phyloP scores from a whole-genome alignment of 2,797 vertebrate species.

The Pantherophis vulpinus region DNA sequence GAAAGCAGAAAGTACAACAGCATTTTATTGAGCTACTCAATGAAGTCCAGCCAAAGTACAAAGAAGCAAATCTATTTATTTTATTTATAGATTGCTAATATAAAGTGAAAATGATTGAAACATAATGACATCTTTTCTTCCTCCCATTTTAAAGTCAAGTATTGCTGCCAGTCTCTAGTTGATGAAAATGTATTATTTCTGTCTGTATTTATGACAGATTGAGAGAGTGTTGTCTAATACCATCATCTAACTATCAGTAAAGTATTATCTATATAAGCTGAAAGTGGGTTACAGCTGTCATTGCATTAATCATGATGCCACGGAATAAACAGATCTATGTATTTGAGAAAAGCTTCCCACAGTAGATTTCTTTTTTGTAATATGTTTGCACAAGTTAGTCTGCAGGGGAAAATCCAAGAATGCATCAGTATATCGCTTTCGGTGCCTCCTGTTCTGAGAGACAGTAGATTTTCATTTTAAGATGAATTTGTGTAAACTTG shows the following conservation, averaged over 20 bases:
- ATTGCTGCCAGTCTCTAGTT: background rate
- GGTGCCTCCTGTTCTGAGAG: background rate
- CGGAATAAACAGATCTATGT: background rate
- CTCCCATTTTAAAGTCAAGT: background rate
- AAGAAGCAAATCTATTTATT: background rate
- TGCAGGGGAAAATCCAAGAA: background rate
- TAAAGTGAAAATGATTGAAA: background rate
- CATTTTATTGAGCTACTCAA: background rate
- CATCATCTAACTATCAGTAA: background rate
- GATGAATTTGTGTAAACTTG: background rate
- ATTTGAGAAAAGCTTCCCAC: background rate
- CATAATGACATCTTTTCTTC: background rate
- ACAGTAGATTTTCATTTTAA: background rate
- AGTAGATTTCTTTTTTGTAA: background rate
- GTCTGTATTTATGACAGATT: background rate
- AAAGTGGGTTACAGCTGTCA: background rate
- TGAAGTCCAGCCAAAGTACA: background rate
- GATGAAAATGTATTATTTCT: background rate
- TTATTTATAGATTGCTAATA: background rate
- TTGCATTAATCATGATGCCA: background rate
- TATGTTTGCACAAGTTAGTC: background rate
- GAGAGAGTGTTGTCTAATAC: background rate
- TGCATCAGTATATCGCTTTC: background rate
- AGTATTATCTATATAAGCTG: background rate
- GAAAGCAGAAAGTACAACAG: background rate